Conservation (phyloP, 92 coral and sea anemone species). For the Muricea muricata region DNA sequence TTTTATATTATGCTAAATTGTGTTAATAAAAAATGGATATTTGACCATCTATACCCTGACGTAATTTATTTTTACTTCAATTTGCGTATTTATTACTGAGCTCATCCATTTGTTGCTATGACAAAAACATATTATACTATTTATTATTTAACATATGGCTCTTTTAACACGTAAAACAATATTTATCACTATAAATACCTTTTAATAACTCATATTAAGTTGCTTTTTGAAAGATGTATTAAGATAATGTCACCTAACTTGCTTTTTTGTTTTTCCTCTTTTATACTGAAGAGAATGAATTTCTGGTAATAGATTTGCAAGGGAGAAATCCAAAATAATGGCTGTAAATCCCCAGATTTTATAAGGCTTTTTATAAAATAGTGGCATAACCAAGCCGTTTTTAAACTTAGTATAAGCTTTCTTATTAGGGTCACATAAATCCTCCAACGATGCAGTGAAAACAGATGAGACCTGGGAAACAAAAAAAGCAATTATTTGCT, state of each 20-base stretch:
- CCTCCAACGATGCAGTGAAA: slow-evolving; percentile 72
- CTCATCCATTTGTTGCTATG: no score
- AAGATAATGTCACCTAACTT: no score
- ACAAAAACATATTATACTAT: no score
- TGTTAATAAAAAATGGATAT: slow-evolving; percentile 18
- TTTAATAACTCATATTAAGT: no score
- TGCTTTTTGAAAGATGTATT: no score
- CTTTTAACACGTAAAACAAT: no score
- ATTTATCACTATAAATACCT: no score
- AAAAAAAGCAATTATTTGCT: neutral
- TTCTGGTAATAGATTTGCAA: slow-evolving; percentile 74
- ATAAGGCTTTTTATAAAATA: slow-evolving; percentile 75
- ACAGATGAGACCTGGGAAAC: slow-evolving; percentile 76
- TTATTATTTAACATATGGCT: no score
- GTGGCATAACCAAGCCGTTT: slow-evolving; percentile 71
- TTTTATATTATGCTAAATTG: neutral
- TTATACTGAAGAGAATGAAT: slow-evolving; percentile 47
- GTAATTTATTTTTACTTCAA: no score
- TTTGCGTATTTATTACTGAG: no score
- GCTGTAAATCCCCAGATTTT: slow-evolving; percentile 94
- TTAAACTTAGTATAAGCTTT: slow-evolving; percentile 80
- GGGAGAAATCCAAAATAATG: slow-evolving; percentile 65
- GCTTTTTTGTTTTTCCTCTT: slow-evolving; percentile 22
- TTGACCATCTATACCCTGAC: no score
- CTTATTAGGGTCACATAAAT: slow-evolving; percentile 64